Base-by-base conservation (phyloP, 2,797 vertebrate genomes). In the Chiroxiphia lanceolata region DNA sequence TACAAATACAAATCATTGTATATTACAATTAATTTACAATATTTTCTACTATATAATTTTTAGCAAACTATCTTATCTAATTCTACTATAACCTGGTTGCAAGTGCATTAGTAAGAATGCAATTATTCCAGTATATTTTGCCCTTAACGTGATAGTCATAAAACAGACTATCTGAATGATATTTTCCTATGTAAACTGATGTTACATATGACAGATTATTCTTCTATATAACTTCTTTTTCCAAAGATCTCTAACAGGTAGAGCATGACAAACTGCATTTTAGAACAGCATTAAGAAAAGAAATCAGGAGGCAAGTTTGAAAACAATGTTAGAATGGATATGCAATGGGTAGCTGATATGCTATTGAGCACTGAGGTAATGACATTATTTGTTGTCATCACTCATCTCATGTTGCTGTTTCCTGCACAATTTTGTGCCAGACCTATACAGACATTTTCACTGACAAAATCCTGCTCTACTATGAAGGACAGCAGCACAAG, bases 21-120 rank as follows among this genome's bases (percentile, higher is more conserved):
- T 99, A 98, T 99, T 99, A 99, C 99, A 99, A 98, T 97, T 98
- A 74, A 98, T 99, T 98, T 99, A 99, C 99, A 99, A 96, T 98
- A 98, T 98, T 97, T 98, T 99, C 98, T 97, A 98, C 98, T 98
- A 98, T 98, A 98, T 99, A 99, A 98, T 98, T 98, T 98, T 98
- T 98, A 98, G 98, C 98, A 99, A 99, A 98, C 98, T 98, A 98
- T 98, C 98, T 97, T 98, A 98, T 90, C 97, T 98, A 98, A 96
- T 97, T 97, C 98, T 98, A 98, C 98, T 98, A 98, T 98, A 98
- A 99, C 99, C 98, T 98, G 99, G 98, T 98, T 98, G 98, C 98
- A 98, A 99, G 98, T 98, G 99, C 98, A 98, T 99, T 98, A 97
- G 98, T 97, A 96, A 97, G 96, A 97, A 97, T 97, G 96, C 97